Evolutionary conservation across 2,888 invertebrate species (phyloP).

Genomic region (Ametastegia equiseti): DNA sequence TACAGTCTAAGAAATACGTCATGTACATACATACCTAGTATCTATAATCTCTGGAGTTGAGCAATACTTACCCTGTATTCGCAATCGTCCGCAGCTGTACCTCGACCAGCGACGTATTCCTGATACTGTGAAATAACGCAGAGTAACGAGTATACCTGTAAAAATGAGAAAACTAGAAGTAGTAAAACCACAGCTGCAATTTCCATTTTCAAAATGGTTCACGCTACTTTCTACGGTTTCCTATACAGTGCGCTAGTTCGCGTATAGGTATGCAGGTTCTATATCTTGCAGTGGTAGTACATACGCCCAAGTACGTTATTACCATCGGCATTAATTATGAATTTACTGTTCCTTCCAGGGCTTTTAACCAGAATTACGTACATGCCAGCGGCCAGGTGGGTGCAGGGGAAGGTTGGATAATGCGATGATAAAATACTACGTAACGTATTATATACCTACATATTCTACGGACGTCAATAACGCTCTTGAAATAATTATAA

Average conservation of each 20-base stretch:
- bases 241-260: too few relatives aligned
- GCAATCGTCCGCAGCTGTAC: slow-evolving; percentile 83
- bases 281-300: not conserved
- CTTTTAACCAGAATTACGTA: not conserved
- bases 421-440: not conserved
- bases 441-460: too few relatives aligned
- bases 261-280: not conserved
- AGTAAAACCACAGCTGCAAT: slow-evolving; percentile 9
- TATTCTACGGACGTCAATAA: not conserved
- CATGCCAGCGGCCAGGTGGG: too few relatives aligned
- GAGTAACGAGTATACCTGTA: slow-evolving; percentile 87
- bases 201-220: not conserved
- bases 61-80: slow-evolving; percentile 77
- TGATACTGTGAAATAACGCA: slow-evolving; percentile 93
- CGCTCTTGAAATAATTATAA: not conserved
- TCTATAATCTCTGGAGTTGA: not conserved
- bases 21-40: not conserved
- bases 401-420: not conserved
- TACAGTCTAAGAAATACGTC: not conserved
- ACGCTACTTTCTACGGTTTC: too few relatives aligned
- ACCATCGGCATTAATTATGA: not conserved
- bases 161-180: slow-evolving; percentile 53
- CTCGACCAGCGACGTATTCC: slow-evolving; percentile 86
- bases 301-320: not conserved
- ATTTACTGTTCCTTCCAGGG: not conserved